phyloP scores from a whole-genome alignment of 2,888 invertebrate species.

The Cylindroiulus punctatus region DNA sequence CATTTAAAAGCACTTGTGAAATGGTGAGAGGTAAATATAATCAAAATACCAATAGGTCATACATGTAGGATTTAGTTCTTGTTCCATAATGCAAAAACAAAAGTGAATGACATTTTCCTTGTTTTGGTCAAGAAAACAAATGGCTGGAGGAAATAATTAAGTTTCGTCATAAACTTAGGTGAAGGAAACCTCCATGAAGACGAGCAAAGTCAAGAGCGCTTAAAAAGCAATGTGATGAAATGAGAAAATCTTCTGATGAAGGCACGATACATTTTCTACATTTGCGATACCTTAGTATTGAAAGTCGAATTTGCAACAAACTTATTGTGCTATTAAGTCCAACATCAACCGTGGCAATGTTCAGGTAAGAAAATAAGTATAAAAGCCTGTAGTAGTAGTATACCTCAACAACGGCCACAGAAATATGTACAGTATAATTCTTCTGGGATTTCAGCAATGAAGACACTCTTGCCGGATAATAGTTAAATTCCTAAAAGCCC shows the following conservation, averaged over 20 bases:
- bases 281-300: neutral
- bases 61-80: neutral
- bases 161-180: neutral
- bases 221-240: constrained; percentile 25
- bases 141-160: neutral
- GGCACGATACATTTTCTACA: neutral
- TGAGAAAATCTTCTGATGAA: neutral
- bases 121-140: neutral
- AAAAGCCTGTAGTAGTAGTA: constrained; percentile 7
- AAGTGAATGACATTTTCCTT: no score
- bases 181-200: neutral
- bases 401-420: neutral
- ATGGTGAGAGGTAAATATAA: neutral
- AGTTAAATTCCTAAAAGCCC: neutral
- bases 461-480: neutral
- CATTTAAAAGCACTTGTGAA: no score
- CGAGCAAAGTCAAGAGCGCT: neutral
- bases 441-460: neutral
- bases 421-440: constrained; percentile 17
- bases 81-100: neutral
- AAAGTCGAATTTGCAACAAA: neutral
- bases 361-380: constrained; percentile 13
- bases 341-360: neutral
- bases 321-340: neutral
- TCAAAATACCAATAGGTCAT: neutral